A percentile compares a stretch with the other conserved stretches of the same genome.
These are phyloP conservation scores for Lochmaea capreae DNA, from an alignment of 2,888 invertebrate species.

Conservation along the genomic window DNA sequence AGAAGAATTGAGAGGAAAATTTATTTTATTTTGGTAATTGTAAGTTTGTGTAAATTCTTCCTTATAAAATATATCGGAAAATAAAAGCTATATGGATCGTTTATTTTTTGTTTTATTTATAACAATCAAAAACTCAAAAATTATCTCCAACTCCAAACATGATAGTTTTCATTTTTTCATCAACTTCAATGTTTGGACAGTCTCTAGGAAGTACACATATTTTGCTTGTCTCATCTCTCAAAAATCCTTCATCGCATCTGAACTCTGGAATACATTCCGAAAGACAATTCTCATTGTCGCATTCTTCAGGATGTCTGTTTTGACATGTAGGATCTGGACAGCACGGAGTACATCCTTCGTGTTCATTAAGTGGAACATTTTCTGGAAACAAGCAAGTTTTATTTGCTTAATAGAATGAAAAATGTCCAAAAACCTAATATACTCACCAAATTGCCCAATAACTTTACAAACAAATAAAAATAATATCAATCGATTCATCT, in stretches of 20 bases:
- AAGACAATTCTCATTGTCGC: background rate
- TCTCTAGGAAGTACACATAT: constrained; percentile 2
- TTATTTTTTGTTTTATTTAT: constrained; percentile 19
- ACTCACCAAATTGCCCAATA: background rate
- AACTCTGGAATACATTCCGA: background rate
- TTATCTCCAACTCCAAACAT: background rate
- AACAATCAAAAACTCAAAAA: background rate
- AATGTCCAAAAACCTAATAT: background rate
- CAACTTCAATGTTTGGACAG: background rate
- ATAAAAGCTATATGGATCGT: constrained; percentile 52
- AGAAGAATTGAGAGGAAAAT: constrained; percentile 33
- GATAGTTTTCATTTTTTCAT: background rate
- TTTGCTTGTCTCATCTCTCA: constrained; percentile 2
- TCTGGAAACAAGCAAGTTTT: background rate
- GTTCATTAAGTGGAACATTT: constrained; percentile 8
- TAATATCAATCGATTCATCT: background rate
- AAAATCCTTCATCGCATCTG: constrained; percentile 1
- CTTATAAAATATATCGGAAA: constrained; percentile 46
- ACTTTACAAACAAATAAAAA: background rate
- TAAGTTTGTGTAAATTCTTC: constrained; percentile 51
- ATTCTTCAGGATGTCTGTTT: background rate
- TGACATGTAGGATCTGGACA: constrained; percentile 16
- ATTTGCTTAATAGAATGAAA: background rate
- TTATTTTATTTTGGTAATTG: constrained; percentile 57
- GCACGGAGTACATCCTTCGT: constrained; percentile 1